Evolutionary conservation across 2,888 invertebrate genomes (phyloP).

Genomic region (Celastrina argiolus): DNA sequence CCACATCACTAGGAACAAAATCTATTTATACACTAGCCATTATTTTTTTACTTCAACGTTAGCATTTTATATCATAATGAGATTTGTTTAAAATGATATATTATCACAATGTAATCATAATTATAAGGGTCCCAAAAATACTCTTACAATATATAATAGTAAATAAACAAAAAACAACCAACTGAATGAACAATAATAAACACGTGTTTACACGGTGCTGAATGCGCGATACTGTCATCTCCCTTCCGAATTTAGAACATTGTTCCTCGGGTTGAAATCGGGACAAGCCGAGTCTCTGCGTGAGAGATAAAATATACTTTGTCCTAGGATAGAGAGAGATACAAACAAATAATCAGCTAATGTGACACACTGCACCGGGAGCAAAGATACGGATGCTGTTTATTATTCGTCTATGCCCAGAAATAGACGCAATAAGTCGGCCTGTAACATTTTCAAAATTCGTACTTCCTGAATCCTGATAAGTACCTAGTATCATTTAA

Average conservation of each 20-base stretch:
- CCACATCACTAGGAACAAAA: conserved; percentile 28
- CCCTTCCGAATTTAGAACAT: conserved; percentile 52
- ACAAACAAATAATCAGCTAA: conserved; percentile 11
- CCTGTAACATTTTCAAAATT: conserved; percentile 54
- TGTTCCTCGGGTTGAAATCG: conserved; percentile 50
- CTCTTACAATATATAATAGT: conserved; percentile 4
- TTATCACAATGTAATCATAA: neutral
- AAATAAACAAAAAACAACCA: conserved; percentile 21
- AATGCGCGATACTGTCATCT: conserved; percentile 26
- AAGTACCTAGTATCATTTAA: too few relatives aligned
- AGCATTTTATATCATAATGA: neutral
- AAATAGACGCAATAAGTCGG: conserved; percentile 47
- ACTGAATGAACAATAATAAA: conserved; percentile 23
- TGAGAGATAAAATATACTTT: conserved; percentile 9
- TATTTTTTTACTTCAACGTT: neutral
- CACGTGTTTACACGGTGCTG: conserved; percentile 32
- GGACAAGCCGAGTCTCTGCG: conserved; percentile 35
- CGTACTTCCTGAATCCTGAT: conserved; percentile 65
- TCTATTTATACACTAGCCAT: conserved; percentile 16
- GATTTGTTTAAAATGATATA: neutral
- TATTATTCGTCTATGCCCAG: conserved; percentile 45
- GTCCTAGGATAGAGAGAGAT: conserved; percentile 10
- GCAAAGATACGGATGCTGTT: conserved; percentile 26
- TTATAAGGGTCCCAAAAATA: neutral
- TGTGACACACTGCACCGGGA: conserved; percentile 19